phyloP scores from a whole-genome alignment of 2,888 invertebrate genomes.

The Cheiracanthium punctorium region DNA sequence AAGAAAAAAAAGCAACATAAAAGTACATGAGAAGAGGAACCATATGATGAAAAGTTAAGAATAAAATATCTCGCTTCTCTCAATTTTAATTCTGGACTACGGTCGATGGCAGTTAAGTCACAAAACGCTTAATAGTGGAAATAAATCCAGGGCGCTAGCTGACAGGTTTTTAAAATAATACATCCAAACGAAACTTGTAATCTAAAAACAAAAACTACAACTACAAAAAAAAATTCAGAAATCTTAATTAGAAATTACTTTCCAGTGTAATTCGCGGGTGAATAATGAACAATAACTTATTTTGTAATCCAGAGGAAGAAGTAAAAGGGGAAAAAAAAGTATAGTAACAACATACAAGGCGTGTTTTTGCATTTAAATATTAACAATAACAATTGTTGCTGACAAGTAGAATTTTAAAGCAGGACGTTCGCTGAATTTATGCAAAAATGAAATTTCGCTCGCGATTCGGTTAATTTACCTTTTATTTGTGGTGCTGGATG shows the following conservation, averaged over 20 bases:
- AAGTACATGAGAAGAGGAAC: slow-evolving; percentile 11
- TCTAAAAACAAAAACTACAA: too few species aligned
- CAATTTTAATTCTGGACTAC: slow-evolving; percentile 58
- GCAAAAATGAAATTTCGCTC: background rate
- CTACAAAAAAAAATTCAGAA: background rate
- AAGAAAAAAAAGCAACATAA: slow-evolving; percentile 21
- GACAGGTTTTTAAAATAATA: slow-evolving; percentile 12
- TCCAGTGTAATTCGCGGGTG: background rate
- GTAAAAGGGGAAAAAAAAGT: background rate
- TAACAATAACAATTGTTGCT: background rate
- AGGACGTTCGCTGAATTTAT: background rate
- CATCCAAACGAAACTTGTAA: background rate
- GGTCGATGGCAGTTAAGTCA: slow-evolving; percentile 33
- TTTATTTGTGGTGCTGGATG: too few species aligned
- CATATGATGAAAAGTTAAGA: slow-evolving; percentile 39
- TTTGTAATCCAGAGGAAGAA: background rate
- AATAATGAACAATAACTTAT: slow-evolving; percentile 17
- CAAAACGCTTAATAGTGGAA: slow-evolving; percentile 29
- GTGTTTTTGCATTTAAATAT: background rate
- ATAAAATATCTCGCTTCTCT: slow-evolving; percentile 25
- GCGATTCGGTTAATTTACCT: background rate
- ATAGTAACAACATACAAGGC: background rate
- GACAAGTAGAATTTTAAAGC: background rate
- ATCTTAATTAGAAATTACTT: slow-evolving; percentile 15
- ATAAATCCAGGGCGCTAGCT: slow-evolving; percentile 8